These are phyloP conservation scores for Acleris cristana DNA, from an alignment of 2,888 invertebrate genomes.

Conservation along the genomic window DNA sequence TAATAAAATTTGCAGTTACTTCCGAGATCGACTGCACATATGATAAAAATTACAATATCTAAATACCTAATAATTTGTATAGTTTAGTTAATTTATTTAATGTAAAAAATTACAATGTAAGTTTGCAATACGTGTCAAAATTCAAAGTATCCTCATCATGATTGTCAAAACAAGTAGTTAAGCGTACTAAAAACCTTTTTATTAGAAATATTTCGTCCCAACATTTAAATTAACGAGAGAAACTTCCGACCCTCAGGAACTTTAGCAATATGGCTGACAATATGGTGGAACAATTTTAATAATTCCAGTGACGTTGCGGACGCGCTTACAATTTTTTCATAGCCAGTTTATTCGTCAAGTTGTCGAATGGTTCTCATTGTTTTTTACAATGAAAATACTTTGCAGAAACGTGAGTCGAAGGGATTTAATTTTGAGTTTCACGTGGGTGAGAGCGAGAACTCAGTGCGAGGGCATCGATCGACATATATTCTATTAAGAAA, in stretches of 20 bases:
- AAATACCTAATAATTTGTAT: too few relatives aligned
- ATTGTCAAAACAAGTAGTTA: slow-evolving; percentile 15
- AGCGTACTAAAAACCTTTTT: slow-evolving; percentile 42
- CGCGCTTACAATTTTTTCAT: slow-evolving; percentile 55
- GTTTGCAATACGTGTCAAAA: too few relatives aligned
- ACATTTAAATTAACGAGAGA: slow-evolving; percentile 67
- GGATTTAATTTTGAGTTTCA: neutral
- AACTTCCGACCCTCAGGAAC: slow-evolving; percentile 58
- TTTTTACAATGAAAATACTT: slow-evolving; percentile 24
- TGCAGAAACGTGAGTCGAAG: neutral
- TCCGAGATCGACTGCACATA: too few relatives aligned
- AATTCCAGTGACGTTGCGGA: slow-evolving; percentile 61
- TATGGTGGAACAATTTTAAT: slow-evolving; percentile 74
- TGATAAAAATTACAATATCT: too few relatives aligned
- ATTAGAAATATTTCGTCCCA: slow-evolving; percentile 56
- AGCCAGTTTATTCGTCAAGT: slow-evolving; percentile 53
- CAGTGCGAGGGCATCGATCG: neutral
- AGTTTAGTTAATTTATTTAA: too few relatives aligned
- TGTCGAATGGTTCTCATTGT: slow-evolving; percentile 51
- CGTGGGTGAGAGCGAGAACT: neutral
- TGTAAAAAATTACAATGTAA: too few relatives aligned
- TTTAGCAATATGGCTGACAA: slow-evolving; percentile 71
- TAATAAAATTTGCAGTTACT: too few relatives aligned
- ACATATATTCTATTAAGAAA: neutral
- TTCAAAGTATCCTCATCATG: too few relatives aligned